phyloP scores from a whole-genome alignment of 2,797 vertebrate genomes.

The Anabas testudineus region DNA sequence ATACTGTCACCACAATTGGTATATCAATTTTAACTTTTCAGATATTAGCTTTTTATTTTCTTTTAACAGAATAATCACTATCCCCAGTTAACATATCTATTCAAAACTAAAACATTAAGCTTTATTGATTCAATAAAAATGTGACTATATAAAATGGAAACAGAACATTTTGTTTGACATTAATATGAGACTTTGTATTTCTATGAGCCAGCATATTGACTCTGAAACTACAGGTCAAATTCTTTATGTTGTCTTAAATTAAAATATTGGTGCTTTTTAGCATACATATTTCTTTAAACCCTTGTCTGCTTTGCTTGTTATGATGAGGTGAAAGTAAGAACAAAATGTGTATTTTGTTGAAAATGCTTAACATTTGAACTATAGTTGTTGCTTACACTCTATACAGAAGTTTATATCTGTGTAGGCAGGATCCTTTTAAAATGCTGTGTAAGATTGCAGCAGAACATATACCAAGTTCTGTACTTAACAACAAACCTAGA shows the following conservation, averaged over 20 bases:
- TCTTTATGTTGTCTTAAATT: neutral
- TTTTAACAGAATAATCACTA: too few relatives aligned
- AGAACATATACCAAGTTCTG: neutral
- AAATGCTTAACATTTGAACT: slow-evolving; percentile 14
- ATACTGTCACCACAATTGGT: too few relatives aligned
- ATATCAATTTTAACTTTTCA: too few relatives aligned
- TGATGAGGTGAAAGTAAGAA: slow-evolving; percentile 1
- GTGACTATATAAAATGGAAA: too few relatives aligned
- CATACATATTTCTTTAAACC: slow-evolving; percentile 4
- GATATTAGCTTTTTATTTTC: too few relatives aligned
- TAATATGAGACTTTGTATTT: too few relatives aligned
- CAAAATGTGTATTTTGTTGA: slow-evolving; percentile 18
- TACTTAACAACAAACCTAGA: neutral
- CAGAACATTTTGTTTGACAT: too few relatives aligned
- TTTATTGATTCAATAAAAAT: too few relatives aligned
- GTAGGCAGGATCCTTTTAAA: slow-evolving; percentile 23
- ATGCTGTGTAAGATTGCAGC: neutral
- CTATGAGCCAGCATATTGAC: neutral
- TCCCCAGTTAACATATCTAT: too few relatives aligned
- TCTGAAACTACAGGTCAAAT: neutral
- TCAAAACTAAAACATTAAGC: too few relatives aligned
- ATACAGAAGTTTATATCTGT: slow-evolving; percentile 20
- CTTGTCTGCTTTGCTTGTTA: slow-evolving; percentile 4
- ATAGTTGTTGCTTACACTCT: slow-evolving; percentile 18
- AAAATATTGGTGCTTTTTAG: neutral